phyloP scores from a whole-genome alignment of 2,797 vertebrate genomes.

The Trachops cirrhosus region DNA sequence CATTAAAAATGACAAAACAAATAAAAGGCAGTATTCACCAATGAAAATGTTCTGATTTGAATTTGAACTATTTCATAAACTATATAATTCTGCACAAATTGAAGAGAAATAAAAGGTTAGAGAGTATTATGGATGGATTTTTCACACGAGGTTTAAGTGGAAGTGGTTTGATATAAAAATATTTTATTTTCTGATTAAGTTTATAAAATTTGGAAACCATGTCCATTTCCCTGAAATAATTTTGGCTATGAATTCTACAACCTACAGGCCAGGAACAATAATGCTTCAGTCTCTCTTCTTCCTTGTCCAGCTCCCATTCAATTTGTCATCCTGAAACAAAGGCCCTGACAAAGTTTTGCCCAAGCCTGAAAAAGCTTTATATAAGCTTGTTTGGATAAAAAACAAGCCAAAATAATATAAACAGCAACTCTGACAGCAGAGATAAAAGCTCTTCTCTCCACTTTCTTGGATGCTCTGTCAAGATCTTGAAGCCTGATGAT shows the following conservation, averaged over 20 bases:
- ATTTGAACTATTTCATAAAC: conserved; percentile 21
- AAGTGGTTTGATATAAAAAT: background rate
- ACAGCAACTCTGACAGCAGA: background rate
- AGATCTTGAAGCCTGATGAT: background rate
- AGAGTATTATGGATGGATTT: background rate
- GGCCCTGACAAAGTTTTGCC: background rate
- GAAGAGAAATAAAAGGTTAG: background rate
- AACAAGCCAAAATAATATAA: background rate
- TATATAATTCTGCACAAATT: background rate
- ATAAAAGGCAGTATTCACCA: background rate
- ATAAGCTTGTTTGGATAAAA: background rate
- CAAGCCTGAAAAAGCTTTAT: background rate
- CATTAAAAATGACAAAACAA: background rate
- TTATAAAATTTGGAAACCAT: background rate
- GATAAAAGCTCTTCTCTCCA: background rate
- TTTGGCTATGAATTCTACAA: background rate
- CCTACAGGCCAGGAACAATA: background rate
- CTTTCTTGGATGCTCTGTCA: background rate
- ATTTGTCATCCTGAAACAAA: conserved; percentile 30
- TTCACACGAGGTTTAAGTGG: background rate
- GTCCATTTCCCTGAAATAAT: background rate
- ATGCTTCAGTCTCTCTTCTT: background rate
- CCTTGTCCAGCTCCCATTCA: background rate
- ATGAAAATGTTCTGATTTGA: background rate
- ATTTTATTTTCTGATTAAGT: background rate